These are phyloP conservation scores for Hemibagrus wyckioides DNA, from an alignment of 2,113 vertebrate genomes.

Conservation along the genomic window DNA sequence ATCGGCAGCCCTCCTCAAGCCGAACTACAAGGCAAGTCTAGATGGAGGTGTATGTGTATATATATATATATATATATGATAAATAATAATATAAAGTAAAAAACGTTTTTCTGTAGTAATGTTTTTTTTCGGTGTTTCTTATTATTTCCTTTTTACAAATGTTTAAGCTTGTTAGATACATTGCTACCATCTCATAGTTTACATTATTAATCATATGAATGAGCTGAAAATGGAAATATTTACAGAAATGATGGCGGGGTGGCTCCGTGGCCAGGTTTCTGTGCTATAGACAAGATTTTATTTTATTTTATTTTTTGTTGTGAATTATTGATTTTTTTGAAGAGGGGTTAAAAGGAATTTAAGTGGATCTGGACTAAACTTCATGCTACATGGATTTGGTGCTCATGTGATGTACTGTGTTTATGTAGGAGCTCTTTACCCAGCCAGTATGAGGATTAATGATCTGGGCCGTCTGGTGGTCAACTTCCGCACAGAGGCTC, in stretches of 20 bases:
- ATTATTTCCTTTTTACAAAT: background rate
- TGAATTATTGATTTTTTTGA: no score
- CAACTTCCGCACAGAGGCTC: conserved; percentile 89
- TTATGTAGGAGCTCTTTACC: conserved; percentile 84
- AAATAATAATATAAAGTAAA: background rate
- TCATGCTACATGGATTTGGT: background rate
- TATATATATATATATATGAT: no score
- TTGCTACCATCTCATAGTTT: background rate
- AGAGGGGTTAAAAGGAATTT: background rate
- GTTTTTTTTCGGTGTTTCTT: background rate
- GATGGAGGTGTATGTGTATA: background rate
- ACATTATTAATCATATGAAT: background rate
- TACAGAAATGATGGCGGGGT: background rate
- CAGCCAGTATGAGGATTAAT: conserved; percentile 91
- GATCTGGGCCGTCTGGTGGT: conserved; percentile 89
- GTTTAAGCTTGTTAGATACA: background rate
- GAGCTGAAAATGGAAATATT: background rate
- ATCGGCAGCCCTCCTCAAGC: conserved; percentile 89
- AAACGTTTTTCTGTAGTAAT: background rate
- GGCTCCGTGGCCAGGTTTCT: background rate
- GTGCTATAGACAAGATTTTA: background rate
- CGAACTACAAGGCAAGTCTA: conserved; percentile 81
- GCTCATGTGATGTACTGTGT: background rate
- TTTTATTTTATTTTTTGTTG: no score
- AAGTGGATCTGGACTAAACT: background rate